Evolutionary conservation across 2,888 invertebrate genomes (phyloP).

Genomic region (Hymenopus coronatus): DNA sequence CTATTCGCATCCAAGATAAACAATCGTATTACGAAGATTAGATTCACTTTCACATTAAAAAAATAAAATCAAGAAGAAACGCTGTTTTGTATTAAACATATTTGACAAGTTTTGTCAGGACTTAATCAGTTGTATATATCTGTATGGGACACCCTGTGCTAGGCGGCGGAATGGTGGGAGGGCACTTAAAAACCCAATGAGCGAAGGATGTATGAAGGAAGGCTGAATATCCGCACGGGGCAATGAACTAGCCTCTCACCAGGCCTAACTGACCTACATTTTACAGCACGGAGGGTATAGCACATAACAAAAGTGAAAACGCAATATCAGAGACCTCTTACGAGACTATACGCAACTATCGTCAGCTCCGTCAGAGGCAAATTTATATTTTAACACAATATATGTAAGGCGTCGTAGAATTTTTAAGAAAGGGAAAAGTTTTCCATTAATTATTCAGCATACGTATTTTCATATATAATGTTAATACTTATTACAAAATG

Average conservation of each 20-base stretch:
- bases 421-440: too few species aligned
- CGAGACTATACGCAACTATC: constrained; percentile 31
- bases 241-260: constrained; percentile 59
- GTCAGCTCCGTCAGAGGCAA: constrained; percentile 25
- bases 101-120: too few species aligned
- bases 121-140: not conserved
- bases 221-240: constrained; percentile 50
- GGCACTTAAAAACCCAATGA: not conserved
- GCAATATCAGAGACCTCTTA: constrained; percentile 21
- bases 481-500: too few species aligned
- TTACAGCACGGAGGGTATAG: constrained; percentile 7
- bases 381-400: too few species aligned
- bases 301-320: constrained; percentile 28
- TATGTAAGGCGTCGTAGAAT: too few species aligned
- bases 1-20: too few species aligned
- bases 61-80: too few species aligned
- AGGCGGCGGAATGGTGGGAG: not conserved
- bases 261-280: constrained; percentile 43
- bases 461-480: too few species aligned
- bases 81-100: too few species aligned
- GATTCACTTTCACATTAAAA: too few species aligned
- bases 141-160: not conserved
- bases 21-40: too few species aligned
- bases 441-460: too few species aligned
- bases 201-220: constrained; percentile 41